Evolutionary conservation across 2,888 invertebrate species (phyloP), one percentile per base, ranked within the genome.

Genomic region (Amiota communis): DNA sequence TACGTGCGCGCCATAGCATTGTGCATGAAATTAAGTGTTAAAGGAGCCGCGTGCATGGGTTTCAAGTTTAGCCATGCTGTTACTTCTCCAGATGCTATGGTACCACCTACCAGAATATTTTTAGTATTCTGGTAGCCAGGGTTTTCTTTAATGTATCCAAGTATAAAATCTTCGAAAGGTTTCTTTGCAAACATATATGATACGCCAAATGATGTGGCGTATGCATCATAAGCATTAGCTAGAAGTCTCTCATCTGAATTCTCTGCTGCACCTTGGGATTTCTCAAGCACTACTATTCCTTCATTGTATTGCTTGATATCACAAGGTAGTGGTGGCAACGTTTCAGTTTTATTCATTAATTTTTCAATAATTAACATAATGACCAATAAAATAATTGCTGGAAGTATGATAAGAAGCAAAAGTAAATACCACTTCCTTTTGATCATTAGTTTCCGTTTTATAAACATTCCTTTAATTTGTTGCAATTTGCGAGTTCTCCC

Each of bases 61-160:
- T 46, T 61, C 67, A 84, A 84, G n/a, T 69, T 73, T 9, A 67
- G 70, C 84, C 84, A 84, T 36, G 76, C 78, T 0, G 68, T 73
- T 0, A 77, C 1, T 1, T 63, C 12, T 0, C 49, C 17, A 0
- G 36, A 13, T 0, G 8, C 2, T 17, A 80, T 59, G 0, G 81
- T 73, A 0, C 68, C 72, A 0, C 68, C 83, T 4, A 79, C 74
- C 65, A 80, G 69, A 72, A 23, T 23, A 2, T 70, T 71, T 1
- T 46, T 20, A 1, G 11, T 8, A 46, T 71, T 49, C 1, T 63
- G 36, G 11, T 13, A 11, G 1, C 10, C 53, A 23, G 23, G 1
- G 47, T 0, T 36, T n/a, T n/a, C n/a, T n/a, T n/a, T n/a, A n/a
- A n/a, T n/a, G n/a, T n/a, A n/a, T n/a, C n/a, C n/a, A 9, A n/a